Evolutionary conservation across 2,113 vertebrate genomes (phyloP).

Genomic region (Pteronura brasiliensis): DNA sequence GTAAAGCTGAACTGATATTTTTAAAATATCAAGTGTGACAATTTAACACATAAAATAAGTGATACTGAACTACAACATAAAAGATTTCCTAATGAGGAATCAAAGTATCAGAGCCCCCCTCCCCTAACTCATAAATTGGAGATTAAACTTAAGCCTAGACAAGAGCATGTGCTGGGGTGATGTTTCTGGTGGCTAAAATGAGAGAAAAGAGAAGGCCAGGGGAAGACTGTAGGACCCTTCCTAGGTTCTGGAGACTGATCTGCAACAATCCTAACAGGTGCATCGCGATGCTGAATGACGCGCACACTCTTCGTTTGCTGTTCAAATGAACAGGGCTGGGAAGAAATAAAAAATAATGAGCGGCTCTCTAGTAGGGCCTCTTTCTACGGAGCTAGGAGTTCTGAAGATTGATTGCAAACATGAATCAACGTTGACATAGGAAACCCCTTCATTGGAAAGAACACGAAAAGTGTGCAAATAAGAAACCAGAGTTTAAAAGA

Average conservation of each 20-base stretch:
- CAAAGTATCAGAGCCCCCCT: not conserved
- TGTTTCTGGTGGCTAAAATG: not conserved
- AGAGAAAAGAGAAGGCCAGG: not conserved
- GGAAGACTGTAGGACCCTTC: not conserved
- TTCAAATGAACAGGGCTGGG: slow-evolving; percentile 13
- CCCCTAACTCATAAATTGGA: not conserved
- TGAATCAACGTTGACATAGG: not conserved
- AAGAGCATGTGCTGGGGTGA: not conserved
- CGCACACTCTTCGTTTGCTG: not conserved
- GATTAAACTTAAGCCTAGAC: not conserved
- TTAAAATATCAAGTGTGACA: not conserved
- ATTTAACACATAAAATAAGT: not conserved
- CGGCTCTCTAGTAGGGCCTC: not conserved
- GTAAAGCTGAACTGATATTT: slow-evolving; percentile 1
- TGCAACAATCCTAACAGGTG: not conserved
- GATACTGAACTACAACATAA: not conserved
- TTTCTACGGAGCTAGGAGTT: slow-evolving; percentile 13
- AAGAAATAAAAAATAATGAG: slow-evolving; percentile 43
- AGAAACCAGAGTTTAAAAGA: slow-evolving; percentile 14
- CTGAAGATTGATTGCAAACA: not conserved
- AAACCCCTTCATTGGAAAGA: not conserved
- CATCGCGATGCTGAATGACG: not conserved
- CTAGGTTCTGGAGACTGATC: slow-evolving; percentile 26
- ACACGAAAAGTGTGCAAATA: not conserved
- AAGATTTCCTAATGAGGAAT: slow-evolving; percentile 15